These are phyloP conservation scores for Hyalella azteca DNA, from an alignment of 2,888 invertebrate genomes.

Conservation along the genomic window DNA sequence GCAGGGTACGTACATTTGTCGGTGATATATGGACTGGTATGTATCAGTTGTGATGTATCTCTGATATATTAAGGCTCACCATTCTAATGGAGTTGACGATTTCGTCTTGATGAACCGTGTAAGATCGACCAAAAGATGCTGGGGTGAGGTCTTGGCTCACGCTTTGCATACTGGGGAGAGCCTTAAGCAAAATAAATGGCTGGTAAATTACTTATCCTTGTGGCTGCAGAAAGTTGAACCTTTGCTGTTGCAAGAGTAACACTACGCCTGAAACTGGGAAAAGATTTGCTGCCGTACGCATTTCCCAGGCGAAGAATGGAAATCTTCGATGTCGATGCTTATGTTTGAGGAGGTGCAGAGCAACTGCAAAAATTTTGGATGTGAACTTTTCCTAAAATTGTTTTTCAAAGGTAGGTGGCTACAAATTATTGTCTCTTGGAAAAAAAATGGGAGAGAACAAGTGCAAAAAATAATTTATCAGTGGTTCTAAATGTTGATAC, in stretches of 20 bases:
- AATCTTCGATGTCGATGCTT: too few relatives aligned
- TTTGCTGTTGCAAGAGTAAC: not conserved
- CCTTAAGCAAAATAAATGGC: constrained; percentile 16
- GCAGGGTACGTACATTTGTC: constrained; percentile 36
- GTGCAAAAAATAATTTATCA: too few relatives aligned
- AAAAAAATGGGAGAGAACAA: too few relatives aligned
- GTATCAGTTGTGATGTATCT: constrained; percentile 35
- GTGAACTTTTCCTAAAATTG: too few relatives aligned
- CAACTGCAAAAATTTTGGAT: too few relatives aligned
- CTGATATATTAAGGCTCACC: constrained; percentile 35
- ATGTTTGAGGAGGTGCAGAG: too few relatives aligned
- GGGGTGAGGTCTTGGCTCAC: constrained; percentile 30
- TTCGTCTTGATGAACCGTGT: constrained; percentile 22
- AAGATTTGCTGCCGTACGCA: not conserved
- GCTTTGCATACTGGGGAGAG: constrained; percentile 22
- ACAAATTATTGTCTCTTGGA: too few relatives aligned
- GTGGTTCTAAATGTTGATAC: too few relatives aligned
- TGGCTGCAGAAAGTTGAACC: not conserved
- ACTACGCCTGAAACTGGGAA: not conserved
- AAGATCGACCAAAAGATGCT: constrained; percentile 26
- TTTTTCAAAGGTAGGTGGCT: too few relatives aligned
- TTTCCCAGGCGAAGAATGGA: too few relatives aligned
- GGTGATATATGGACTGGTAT: constrained; percentile 27
- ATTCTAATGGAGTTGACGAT: constrained; percentile 36
- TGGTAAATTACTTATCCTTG: constrained; percentile 9